These are phyloP conservation scores for Taenioides sp. DNA, from an alignment of 2,797 vertebrate genomes.

Conservation along the genomic window DNA sequence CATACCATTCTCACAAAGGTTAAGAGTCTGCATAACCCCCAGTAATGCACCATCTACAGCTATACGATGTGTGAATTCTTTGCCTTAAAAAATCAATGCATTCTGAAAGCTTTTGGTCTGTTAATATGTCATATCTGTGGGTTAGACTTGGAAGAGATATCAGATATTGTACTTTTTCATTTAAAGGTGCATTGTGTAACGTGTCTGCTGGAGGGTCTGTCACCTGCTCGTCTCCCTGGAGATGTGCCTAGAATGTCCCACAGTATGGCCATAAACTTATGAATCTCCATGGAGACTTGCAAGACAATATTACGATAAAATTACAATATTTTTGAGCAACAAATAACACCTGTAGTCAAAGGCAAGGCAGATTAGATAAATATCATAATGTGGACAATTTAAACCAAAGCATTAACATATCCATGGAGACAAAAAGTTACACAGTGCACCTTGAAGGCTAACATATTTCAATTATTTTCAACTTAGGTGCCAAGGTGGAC, in stretches of 20 bases:
- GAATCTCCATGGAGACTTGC: no score
- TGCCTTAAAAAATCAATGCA: conserved; percentile 40
- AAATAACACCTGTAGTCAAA: no score
- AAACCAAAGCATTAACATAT: no score
- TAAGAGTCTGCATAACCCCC: conserved; percentile 38
- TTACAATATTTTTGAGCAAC: no score
- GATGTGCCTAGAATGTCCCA: no score
- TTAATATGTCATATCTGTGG: conserved; percentile 40
- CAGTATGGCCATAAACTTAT: no score
- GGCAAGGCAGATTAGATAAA: no score
- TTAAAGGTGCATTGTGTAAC: neutral
- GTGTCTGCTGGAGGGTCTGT: no score
- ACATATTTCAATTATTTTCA: conserved; percentile 33
- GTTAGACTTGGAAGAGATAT: conserved; percentile 12
- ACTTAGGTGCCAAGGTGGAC: conserved; percentile 34
- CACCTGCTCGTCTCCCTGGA: no score
- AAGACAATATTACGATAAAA: no score
- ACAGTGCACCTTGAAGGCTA: neutral
- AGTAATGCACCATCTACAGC: conserved; percentile 1
- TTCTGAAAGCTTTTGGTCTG: conserved; percentile 53
- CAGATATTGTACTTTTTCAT: conserved; percentile 23
- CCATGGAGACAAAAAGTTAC: no score
- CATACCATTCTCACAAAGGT: conserved; percentile 38
- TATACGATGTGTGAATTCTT: conserved; percentile 24
- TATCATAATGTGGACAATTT: no score